Base-by-base conservation (phyloP, 2,113 vertebrate genomes). In the Gasterosteus aculeatus region DNA sequence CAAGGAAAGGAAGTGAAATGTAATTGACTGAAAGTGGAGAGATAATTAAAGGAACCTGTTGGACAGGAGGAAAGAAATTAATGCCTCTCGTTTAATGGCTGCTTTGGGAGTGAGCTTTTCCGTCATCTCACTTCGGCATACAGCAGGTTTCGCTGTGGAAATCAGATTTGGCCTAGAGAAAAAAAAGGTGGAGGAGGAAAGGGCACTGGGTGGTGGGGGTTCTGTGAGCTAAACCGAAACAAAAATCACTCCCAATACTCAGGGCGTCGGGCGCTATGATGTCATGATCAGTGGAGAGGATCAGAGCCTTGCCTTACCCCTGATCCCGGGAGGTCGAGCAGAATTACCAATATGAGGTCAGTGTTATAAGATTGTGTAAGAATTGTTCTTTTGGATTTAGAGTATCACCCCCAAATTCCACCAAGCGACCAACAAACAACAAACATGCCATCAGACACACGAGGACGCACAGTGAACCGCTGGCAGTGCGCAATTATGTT, bases 21-120 rank as follows among this genome's bases (percentile, higher is more conserved):
- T 94, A 94, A 94, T 93, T 92, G 93, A 94, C 91, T 93, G 91
- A 93, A 91, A 93, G 91, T 85, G 85, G 82, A 90, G 90, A 90
- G 91, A 93, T 94, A 94, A 94, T 94, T 94, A 94, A 93, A 91
- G 91, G 86, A 92, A 93, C 87, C 90, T 92, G 91, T 93, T 93
- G 90, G 89, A 92, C 91, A 88, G 92, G 86, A 91, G 82, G 82
- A 80, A 85, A 87, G 83, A 91, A 93, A 94, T 93, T 58, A 94
- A 94, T 92, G 88, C 84, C 77, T 90, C 88, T 91, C 78, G 81
- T 91, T 92, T 94, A 92, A 91, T 91, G 81, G 89, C 87, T 91
- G 89, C 89, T 92, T 93, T 90, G 84, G 87, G 85, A 84, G 74
- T 72, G 81, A 89, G 85, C 80, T 82, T 87, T 87, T 87, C 82